Evolutionary conservation across 2,113 vertebrate species (phyloP).

Genomic region (Coturnix japonica): DNA sequence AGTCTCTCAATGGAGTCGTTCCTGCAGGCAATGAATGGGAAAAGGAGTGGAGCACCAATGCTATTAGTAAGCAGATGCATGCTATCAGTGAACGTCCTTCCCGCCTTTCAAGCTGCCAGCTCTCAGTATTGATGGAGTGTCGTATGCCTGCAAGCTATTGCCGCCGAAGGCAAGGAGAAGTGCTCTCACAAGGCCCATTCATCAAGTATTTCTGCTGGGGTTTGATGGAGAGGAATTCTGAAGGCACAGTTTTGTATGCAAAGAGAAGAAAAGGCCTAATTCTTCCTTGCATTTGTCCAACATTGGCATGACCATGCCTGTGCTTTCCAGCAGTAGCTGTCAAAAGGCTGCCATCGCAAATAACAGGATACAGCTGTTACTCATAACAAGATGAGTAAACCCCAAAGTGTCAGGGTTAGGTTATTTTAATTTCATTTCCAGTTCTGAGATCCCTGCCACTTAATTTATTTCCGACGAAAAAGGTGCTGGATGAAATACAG

Average conservation of each 20-base stretch:
- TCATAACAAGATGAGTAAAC: background rate
- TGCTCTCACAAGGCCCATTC: conserved; percentile 72
- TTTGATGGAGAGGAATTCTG: conserved; percentile 68
- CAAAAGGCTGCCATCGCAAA: conserved; percentile 16
- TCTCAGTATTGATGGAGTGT: conserved; percentile 71
- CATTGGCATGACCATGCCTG: background rate
- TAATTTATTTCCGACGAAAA: conserved; percentile 28
- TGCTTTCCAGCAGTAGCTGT: conserved; percentile 13
- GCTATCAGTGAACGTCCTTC: conserved; percentile 57
- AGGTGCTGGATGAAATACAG: background rate
- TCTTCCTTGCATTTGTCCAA: background rate
- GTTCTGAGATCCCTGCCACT: background rate
- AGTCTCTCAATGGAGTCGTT: conserved; percentile 70
- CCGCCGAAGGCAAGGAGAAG: conserved; percentile 70
- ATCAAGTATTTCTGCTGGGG: conserved; percentile 66
- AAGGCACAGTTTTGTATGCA: conserved; percentile 51
- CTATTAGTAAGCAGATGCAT: conserved; percentile 77
- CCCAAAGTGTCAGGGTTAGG: background rate
- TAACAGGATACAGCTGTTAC: conserved; percentile 60
- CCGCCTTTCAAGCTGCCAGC: conserved; percentile 72
- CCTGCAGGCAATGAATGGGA: conserved; percentile 71
- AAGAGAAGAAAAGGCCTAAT: background rate
- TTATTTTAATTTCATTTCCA: conserved; percentile 24
- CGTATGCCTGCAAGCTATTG: conserved; percentile 66
- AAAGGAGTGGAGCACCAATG: conserved; percentile 40